Percentiles rank a stretch among this genome's conserved stretches.
Evolutionary conservation across 2,888 invertebrate genomes (phyloP).

Genomic region (Calameuta pallipes): DNA sequence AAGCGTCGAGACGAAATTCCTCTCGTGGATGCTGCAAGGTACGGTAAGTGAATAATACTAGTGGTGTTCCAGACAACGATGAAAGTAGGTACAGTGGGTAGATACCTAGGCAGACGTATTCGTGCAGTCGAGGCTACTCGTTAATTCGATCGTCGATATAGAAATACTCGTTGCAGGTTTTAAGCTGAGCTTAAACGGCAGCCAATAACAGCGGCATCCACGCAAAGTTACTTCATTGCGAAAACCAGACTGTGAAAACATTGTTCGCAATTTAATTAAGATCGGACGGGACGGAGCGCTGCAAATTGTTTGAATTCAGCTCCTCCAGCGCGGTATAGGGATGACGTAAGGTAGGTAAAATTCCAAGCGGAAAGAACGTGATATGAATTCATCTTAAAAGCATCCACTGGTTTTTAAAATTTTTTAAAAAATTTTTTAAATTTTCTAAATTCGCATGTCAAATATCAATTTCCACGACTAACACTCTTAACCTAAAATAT

Average conservation of each 20-base stretch:
- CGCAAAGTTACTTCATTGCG: slow-evolving; percentile 17
- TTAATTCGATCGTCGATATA: slow-evolving; percentile 12
- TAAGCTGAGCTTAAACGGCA: slow-evolving; percentile 2
- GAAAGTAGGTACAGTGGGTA: not conserved
- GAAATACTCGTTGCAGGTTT: slow-evolving; percentile 6
- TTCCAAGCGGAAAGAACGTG: not conserved
- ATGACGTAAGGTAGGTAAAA: not conserved
- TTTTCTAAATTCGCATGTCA: not conserved
- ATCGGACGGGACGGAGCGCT: slow-evolving; percentile 3
- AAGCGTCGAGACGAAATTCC: not conserved
- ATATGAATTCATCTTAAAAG: not conserved
- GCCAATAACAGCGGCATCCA: slow-evolving; percentile 5
- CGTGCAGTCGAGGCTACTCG: not conserved
- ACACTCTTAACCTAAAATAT: not conserved
- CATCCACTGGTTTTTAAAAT: not conserved
- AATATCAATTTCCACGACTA: not conserved
- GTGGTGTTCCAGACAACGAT: not conserved
- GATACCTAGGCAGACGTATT: not conserved
- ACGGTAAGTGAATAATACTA: not conserved
- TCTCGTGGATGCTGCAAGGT: not conserved
- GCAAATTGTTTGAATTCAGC: slow-evolving; percentile 13
- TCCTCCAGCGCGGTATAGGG: not conserved
- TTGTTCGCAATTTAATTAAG: slow-evolving; percentile 26
- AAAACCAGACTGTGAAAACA: slow-evolving; percentile 15
- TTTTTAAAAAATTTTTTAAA: not conserved